Conservation (phyloP, 2,888 invertebrate species). For the Cistogaster globosa region DNA sequence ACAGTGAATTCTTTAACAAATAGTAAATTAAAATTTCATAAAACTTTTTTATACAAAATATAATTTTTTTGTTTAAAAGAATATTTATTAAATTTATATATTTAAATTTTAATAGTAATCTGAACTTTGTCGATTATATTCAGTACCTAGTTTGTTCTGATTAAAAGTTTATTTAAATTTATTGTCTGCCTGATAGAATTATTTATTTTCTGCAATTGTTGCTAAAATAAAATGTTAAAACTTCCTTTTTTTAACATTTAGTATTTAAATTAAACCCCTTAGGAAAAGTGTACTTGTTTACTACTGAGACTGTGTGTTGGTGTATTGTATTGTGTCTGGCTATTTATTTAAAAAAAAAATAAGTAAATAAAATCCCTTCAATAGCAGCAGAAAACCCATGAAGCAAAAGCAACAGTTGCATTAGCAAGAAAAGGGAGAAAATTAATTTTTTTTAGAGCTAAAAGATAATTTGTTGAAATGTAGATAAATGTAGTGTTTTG, state of each 20-base stretch:
- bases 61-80: too few species aligned
- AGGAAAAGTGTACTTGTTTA: constrained; percentile 35
- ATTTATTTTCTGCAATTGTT: constrained; percentile 21
- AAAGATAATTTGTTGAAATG: too few species aligned
- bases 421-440: not conserved
- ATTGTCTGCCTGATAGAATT: not conserved
- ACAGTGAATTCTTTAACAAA: constrained; percentile 15
- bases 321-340: too few species aligned
- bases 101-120: not conserved
- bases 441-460: not conserved
- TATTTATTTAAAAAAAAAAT: not conserved
- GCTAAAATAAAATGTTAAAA: constrained; percentile 23
- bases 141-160: constrained; percentile 4
- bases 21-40: constrained; percentile 27
- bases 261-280: constrained; percentile 37
- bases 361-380: not conserved
- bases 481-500: constrained; percentile 44
- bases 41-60: constrained; percentile 16
- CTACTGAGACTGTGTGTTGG: not conserved
- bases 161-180: not conserved
- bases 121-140: not conserved
- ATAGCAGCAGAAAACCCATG: not conserved
- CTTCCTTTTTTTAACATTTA: constrained; percentile 13
- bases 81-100: not conserved
- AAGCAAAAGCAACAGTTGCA: not conserved